Evolutionary conservation across 2,113 vertebrate genomes (phyloP), one percentile per base, ranked within the genome.

Genomic region (Anarhynchus alexandrinus): DNA sequence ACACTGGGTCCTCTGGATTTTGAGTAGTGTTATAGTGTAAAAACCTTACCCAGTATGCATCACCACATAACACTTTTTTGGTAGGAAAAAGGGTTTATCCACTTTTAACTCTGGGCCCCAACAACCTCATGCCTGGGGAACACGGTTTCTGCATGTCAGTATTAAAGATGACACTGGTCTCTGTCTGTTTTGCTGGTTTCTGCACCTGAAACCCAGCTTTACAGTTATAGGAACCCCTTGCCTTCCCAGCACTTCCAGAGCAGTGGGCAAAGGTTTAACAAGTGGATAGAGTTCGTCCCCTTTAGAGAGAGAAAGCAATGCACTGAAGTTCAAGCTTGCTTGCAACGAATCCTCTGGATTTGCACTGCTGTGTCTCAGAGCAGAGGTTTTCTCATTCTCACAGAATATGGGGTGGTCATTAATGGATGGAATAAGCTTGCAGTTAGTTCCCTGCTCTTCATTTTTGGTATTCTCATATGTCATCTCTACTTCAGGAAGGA

Each of bases 401-500:
- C 49, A 69, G 87, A 81, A 40, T 9, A 49, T 14, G 11, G 43
- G 49, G 58, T 82, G 84, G 5, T 45, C 88, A 81, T 14, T 54
- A 74, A 81, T 12, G 57, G 70, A 13, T 45, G 82, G 69, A 72
- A 94, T 36, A 67, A 94, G 36, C 57, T 78, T 11, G 12, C 67
- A 80, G 45, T 69, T 49, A 64, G 82, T 69, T 94, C 69, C 65
- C 66, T 77, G 73, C 84, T 95, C 81, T 66, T 95, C 57, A 4
- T 27, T 80, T 85, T 61, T 79, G 73, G 34, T 94, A 29, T 86
- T 79, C 86, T 94, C 71, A 20, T 42, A 52, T 95, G 94, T 91
- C 86, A 94, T 58, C 81, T 51, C 32, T 61, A 9, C 81, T 85
- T 61, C 93, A 94, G 96, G 95, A 96, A 96, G 94, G 96, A 91